Base-by-base conservation (phyloP, 2,113 vertebrate species). In the Tretioscincus oriximinensis region DNA sequence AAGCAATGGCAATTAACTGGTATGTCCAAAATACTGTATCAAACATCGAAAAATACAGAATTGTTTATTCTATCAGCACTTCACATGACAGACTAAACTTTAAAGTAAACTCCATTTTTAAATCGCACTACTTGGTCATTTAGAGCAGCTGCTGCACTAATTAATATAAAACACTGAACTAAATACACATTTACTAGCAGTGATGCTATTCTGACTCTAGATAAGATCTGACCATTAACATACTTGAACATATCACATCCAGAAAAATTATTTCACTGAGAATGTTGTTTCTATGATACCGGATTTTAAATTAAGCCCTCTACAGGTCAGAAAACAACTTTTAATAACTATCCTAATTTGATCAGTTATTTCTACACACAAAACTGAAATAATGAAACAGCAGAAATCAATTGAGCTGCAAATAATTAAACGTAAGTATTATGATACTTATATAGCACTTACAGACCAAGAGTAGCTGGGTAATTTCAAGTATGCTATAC, bases 281-380 rank as follows among this genome's bases (percentile, higher is more conserved):
- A 85, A 87, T 84, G 2, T 45, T 83, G 77, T 77, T 87, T 74
- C 66, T 61, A 6, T 35, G 49, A n/a, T n/a, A 90, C 76, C 68
- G 84, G 87, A 77, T 86, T 80, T 68, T 41, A 77, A 61, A 49
- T 60, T 73, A 69, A 89, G 82, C 68, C 84, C 81, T 82, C 73
- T 28, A 73, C 28, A 69, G 12, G 60, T 84, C 47, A 9, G 12
- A 60, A 66, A 63, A 72, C 51, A 88, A 6, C 7, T 6, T 82
- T 84, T 76, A 73, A 63, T 20, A 67, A 67, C 26, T 80, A 75
- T 18, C 54, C 18, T 58, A 5, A 58, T 58, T 58, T 58, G 12
- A 58, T 5, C 75, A 84, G 21, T 65, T 78, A 73, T 31, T 64
- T 75, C 70, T 7, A 81, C 64, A 89, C 84, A 87, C 63, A 18